phyloP scores from a whole-genome alignment of 2,888 invertebrate genomes.

The Fabriciana adippe region DNA sequence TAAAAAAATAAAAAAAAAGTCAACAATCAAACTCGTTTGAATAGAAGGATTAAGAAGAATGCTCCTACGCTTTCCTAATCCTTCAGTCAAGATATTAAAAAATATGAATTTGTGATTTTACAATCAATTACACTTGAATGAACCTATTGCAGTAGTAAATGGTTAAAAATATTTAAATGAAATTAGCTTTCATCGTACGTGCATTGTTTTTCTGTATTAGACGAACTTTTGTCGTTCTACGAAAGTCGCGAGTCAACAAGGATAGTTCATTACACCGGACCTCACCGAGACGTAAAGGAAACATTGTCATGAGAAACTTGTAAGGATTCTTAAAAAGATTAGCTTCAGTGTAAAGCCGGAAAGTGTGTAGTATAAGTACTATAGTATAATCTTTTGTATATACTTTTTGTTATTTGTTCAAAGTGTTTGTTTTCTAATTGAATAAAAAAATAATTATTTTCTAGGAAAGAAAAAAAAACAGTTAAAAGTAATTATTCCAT shows the following conservation, averaged over 20 bases:
- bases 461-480: no score
- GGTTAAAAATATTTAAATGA: not conserved
- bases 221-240: not conserved
- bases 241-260: slow-evolving; percentile 1
- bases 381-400: not conserved
- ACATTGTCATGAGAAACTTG: slow-evolving; percentile 5
- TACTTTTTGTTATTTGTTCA: not conserved
- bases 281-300: slow-evolving; percentile 4
- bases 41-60: no score
- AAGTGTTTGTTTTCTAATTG: no score
- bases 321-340: slow-evolving; percentile 15
- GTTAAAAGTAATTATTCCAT: no score
- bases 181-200: not conserved
- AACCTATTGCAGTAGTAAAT: no score
- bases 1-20: no score
- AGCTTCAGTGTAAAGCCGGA: not conserved
- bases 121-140: no score
- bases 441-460: no score
- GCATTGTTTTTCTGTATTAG: not conserved
- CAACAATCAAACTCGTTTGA: no score
- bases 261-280: slow-evolving; percentile 15
- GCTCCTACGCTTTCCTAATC: no score
- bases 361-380: not conserved
- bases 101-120: no score
- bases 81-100: no score